Evolutionary conservation across 92 coral and sea anemone genomes (phyloP).

Genomic region (Paramuricea clavata): DNA sequence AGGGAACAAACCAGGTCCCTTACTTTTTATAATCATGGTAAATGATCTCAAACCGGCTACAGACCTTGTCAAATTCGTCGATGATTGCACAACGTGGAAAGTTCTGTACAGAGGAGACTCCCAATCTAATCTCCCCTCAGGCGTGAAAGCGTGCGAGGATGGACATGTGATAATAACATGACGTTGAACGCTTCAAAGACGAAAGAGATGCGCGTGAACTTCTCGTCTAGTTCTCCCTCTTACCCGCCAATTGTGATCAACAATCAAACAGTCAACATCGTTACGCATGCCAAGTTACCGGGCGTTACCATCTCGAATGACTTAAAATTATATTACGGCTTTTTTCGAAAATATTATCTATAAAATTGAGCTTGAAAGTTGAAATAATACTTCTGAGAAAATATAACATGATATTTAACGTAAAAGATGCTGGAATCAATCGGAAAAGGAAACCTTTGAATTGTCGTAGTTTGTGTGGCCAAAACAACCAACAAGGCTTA

Average conservation of each 20-base stretch:
- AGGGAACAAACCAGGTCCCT: background rate
- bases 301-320: conserved; percentile 25
- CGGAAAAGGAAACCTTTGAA: no score
- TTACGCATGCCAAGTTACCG: conserved; percentile 2
- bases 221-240: background rate
- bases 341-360: no score
- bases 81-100: background rate
- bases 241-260: conserved; percentile 19
- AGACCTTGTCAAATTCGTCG: conserved; percentile 3
- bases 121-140: background rate
- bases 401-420: no score
- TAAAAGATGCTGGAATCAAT: no score
- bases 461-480: no score
- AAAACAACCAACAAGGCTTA: no score
- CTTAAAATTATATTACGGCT: no score
- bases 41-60: background rate
- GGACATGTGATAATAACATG: conserved; percentile 34
- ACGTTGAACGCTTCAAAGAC: conserved; percentile 37
- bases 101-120: background rate
- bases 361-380: no score
- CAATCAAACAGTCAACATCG: conserved; percentile 10
- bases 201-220: conserved; percentile 30
- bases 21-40: background rate
- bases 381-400: no score
- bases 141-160: conserved; percentile 6